Conservation (phyloP, 1,140 invertebrate species). For the Sesamia nonagrioides region DNA sequence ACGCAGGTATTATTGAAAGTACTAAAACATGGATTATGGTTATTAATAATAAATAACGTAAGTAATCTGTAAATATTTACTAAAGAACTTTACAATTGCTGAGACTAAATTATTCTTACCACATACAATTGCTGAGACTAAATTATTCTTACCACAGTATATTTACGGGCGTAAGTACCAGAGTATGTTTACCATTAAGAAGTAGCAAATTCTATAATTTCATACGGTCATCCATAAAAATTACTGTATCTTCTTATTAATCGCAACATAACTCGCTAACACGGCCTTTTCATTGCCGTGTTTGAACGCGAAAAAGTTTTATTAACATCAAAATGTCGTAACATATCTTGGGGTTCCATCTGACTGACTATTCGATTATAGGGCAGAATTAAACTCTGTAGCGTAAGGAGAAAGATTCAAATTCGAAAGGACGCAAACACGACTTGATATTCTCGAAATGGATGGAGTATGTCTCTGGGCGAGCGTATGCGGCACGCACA, state of each 20-base stretch:
- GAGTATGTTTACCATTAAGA: slow-evolving; percentile 3
- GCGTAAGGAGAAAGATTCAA: slow-evolving; percentile 53
- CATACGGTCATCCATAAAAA: slow-evolving; percentile 40
- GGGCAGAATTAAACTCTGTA: slow-evolving; percentile 55
- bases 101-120: neutral
- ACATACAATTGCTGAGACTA: slow-evolving; percentile 2
- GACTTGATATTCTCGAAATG: slow-evolving; percentile 49
- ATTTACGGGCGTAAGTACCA: neutral
- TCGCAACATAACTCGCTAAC: slow-evolving; percentile 49
- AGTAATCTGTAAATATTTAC: neutral
- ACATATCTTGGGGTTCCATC: slow-evolving; percentile 46
- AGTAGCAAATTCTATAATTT: slow-evolving; percentile 39
- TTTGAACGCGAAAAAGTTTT: slow-evolving; percentile 59
- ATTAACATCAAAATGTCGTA: slow-evolving; percentile 53
- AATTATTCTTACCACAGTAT: neutral
- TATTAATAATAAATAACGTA: neutral
- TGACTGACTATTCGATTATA: slow-evolving; percentile 48
- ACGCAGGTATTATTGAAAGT: neutral
- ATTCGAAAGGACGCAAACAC: slow-evolving; percentile 44
- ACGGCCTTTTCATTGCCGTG: slow-evolving; percentile 53
- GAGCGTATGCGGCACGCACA: slow-evolving; percentile 54
- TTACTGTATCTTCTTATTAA: slow-evolving; percentile 47
- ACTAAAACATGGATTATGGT: neutral
- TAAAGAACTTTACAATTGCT: neutral
- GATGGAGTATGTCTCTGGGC: slow-evolving; percentile 43